These are phyloP conservation scores for Eristalinus aeneus DNA, from an alignment of 2,888 invertebrate genomes.

Conservation along the genomic window DNA sequence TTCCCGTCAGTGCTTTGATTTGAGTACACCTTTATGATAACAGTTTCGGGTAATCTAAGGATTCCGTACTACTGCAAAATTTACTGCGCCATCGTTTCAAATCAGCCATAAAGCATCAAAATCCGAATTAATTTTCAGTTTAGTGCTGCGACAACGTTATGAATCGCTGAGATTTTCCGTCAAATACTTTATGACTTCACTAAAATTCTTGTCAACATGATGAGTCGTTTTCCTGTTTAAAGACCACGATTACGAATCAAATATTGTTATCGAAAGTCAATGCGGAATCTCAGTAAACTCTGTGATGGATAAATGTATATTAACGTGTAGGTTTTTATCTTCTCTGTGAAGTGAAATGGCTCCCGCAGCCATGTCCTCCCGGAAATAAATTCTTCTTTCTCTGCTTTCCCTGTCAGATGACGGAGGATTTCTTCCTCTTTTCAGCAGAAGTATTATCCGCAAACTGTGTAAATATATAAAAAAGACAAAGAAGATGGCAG, in stretches of 20 bases:
- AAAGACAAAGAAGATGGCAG: conserved; percentile 13
- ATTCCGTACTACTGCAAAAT: neutral
- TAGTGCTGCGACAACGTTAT: neutral
- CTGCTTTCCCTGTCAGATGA: neutral
- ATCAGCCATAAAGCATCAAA: neutral
- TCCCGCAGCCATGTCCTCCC: neutral
- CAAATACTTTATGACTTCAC: neutral
- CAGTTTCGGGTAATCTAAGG: neutral
- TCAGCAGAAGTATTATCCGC: neutral
- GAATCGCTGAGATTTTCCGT: neutral
- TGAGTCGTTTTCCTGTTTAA: neutral
- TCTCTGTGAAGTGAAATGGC: neutral
- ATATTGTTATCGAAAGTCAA: neutral
- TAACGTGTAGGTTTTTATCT: neutral
- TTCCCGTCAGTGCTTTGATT: neutral
- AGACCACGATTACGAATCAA: neutral
- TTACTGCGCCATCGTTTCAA: neutral
- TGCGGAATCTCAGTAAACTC: neutral
- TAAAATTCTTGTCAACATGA: neutral
- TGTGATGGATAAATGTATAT: neutral
- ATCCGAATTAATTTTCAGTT: neutral
- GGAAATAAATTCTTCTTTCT: neutral
- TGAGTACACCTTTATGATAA: neutral
- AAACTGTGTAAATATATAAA: conserved; percentile 3
- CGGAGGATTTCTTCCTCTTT: neutral